A percentile compares a stretch with the other conserved stretches of the same genome.
These are phyloP conservation scores for Alcedo atthis DNA, from an alignment of 2,797 vertebrate species.

Conservation along the genomic window DNA sequence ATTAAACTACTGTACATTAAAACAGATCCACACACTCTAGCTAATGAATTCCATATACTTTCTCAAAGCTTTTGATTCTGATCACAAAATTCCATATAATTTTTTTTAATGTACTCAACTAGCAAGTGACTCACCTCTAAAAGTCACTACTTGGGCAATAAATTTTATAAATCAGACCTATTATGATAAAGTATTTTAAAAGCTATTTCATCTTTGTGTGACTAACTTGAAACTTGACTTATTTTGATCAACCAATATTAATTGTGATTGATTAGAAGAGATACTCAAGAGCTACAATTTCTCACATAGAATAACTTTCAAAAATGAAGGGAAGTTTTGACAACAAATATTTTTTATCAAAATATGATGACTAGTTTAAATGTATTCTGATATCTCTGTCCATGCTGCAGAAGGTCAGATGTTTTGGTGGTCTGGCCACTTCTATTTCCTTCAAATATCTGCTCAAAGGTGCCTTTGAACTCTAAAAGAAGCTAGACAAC, in stretches of 20 bases:
- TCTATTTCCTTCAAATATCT: background rate
- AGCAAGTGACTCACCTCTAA: slow-evolving; percentile 70
- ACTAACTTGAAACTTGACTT: slow-evolving; percentile 19
- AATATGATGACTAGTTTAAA: background rate
- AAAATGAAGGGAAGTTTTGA: background rate
- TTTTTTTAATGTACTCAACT: slow-evolving; percentile 71
- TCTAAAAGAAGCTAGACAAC: background rate
- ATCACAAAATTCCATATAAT: slow-evolving; percentile 72
- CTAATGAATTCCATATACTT: slow-evolving; percentile 67
- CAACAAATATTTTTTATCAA: background rate
- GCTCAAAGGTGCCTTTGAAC: background rate
- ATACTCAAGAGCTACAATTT: background rate
- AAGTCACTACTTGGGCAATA: slow-evolving; percentile 72
- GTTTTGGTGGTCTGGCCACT: background rate
- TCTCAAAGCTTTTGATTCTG: slow-evolving; percentile 61
- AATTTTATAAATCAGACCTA: slow-evolving; percentile 71
- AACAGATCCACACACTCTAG: slow-evolving; percentile 52
- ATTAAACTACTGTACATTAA: slow-evolving; percentile 66
- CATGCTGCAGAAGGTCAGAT: background rate
- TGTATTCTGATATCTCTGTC: background rate
- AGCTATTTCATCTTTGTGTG: slow-evolving; percentile 53
- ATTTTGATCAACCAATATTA: slow-evolving; percentile 63
- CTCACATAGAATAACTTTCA: background rate
- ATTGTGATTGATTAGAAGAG: background rate
- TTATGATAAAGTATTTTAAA: slow-evolving; percentile 67